phyloP scores from a whole-genome alignment of 2,113 vertebrate species.

The Recurvirostra avosetta region DNA sequence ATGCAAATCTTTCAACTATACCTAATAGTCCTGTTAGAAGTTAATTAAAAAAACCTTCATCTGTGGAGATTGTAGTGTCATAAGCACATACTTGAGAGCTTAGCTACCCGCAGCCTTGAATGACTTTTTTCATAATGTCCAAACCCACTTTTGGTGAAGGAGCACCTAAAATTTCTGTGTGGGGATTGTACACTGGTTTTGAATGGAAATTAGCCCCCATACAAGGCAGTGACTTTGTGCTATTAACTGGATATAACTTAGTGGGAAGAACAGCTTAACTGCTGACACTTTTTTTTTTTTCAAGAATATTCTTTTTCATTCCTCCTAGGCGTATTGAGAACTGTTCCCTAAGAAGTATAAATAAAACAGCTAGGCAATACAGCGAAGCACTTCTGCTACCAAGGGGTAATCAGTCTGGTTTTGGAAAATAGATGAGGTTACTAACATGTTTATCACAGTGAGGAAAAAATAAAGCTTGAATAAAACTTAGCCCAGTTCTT shows the following conservation, averaged over 20 bases:
- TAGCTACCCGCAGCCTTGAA: background rate
- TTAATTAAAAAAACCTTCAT: background rate
- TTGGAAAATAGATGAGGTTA: background rate
- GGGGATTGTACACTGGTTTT: background rate
- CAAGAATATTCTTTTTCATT: background rate
- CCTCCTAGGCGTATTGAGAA: background rate
- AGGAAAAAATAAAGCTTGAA: background rate
- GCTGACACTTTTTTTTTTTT: background rate
- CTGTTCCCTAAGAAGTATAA: background rate
- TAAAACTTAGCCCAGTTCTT: background rate
- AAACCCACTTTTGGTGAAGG: background rate
- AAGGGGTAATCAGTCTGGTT: background rate
- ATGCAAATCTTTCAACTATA: background rate
- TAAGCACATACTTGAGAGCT: background rate
- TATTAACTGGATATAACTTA: accelerated
- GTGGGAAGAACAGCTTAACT: background rate
- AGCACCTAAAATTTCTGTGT: background rate
- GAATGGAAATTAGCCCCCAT: background rate
- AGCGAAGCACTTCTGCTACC: background rate
- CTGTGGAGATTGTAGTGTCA: background rate
- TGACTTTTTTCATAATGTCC: too few relatives aligned
- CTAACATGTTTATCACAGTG: background rate
- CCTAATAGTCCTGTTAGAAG: background rate
- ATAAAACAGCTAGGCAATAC: background rate
- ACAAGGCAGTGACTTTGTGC: background rate